These are phyloP conservation scores for Arizona elegans DNA, from an alignment of 2,113 vertebrate genomes.

Conservation along the genomic window DNA sequence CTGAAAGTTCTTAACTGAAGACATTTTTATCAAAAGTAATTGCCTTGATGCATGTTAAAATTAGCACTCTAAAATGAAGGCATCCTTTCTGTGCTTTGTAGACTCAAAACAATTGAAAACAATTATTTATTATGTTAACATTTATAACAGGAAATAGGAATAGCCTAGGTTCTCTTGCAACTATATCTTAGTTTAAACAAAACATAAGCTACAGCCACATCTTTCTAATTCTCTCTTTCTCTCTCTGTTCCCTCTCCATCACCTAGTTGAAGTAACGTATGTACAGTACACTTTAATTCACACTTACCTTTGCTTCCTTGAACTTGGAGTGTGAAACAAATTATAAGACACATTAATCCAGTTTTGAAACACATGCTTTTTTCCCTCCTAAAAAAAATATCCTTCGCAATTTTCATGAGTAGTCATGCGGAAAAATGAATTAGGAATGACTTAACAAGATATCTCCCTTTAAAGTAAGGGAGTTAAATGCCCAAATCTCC, in stretches of 20 bases:
- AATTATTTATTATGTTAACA: neutral
- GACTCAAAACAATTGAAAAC: neutral
- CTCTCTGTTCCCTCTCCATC: too few relatives aligned
- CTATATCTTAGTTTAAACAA: neutral
- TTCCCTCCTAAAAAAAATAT: slow-evolving; percentile 35
- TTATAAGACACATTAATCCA: slow-evolving; percentile 71
- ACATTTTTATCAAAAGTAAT: neutral
- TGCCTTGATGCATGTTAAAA: neutral
- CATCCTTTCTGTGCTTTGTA: neutral
- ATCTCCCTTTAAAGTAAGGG: neutral
- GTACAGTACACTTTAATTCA: slow-evolving; percentile 1
- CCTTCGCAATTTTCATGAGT: slow-evolving; percentile 54
- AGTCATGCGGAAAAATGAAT: slow-evolving; percentile 41
- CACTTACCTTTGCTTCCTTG: slow-evolving; percentile 81
- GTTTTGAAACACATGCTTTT: slow-evolving; percentile 75
- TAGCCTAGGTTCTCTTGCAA: neutral
- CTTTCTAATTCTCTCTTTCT: neutral
- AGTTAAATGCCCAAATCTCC: neutral
- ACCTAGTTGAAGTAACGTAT: neutral
- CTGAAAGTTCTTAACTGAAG: neutral
- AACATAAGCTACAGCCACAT: neutral
- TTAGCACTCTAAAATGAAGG: neutral
- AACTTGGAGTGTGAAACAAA: slow-evolving; percentile 71
- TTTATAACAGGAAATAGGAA: neutral
- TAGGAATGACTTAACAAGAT: slow-evolving; percentile 34